Percentiles rank a stretch among this genome's conserved stretches.
phyloP scores from a whole-genome alignment of 1,140 invertebrate genomes.

The Ceratosolen solmsi region DNA sequence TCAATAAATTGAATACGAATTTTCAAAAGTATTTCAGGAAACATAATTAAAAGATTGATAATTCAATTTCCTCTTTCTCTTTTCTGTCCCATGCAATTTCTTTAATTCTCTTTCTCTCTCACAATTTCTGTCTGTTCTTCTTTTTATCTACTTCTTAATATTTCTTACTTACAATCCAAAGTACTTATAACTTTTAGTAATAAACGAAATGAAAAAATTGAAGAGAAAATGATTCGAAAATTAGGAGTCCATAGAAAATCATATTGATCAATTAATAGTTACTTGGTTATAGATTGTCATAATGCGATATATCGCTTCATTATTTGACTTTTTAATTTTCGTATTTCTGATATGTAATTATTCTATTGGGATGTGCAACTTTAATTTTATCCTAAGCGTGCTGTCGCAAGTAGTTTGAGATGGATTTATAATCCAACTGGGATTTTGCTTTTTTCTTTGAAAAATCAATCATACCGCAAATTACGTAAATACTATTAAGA shows the following conservation, averaged over 20 bases:
- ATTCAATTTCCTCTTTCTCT: not conserved
- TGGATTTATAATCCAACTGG: conserved; percentile 33
- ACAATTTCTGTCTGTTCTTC: too few species aligned
- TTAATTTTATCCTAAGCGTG: conserved; percentile 22
- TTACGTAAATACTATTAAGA: too few species aligned
- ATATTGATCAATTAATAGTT: not conserved
- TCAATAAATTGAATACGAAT: too few species aligned
- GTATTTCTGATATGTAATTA: conserved; percentile 8
- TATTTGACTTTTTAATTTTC: not conserved
- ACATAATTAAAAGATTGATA: too few species aligned
- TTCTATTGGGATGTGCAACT: not conserved
- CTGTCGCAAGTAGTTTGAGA: not conserved
- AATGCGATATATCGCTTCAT: not conserved
- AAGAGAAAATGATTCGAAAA: not conserved
- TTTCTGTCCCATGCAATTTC: not conserved
- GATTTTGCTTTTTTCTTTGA: not conserved
- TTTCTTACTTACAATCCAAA: not conserved
- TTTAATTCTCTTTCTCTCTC: not conserved
- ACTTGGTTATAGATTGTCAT: not conserved
- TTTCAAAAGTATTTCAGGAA: too few species aligned
- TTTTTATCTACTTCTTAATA: too few species aligned
- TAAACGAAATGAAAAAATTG: not conserved
- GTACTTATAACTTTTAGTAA: not conserved
- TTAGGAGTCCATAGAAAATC: not conserved
- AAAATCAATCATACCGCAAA: not conserved